Evolutionary conservation across 2,113 vertebrate species (phyloP), one percentile per base, ranked within the genome.

Genomic region (Tursiops truncatus): DNA sequence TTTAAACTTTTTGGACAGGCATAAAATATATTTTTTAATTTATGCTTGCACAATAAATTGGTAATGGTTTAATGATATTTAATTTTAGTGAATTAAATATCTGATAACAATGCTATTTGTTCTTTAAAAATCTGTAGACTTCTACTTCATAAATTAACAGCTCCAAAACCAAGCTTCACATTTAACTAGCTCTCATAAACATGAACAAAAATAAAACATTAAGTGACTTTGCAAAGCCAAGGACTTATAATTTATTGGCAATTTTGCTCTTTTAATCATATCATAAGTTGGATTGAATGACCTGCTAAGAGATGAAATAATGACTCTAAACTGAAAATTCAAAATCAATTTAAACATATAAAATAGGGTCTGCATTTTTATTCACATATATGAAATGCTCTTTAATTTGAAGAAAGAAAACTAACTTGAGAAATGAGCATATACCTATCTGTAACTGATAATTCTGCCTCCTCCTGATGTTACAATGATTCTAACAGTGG

Each of bases 391-490:
- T 58, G 25, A 95, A 77, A 91, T 96, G 2, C 4, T 18, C n/a
- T 91, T 98, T 94, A 90, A 97, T 94, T 74, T 1, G 25, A 25
- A 73, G 26, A 47, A 68, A 95, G 65, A 95, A 92, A 94, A 58
- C 10, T 47, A 84, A 92, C 91, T 95, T 63, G 58, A 47, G 18
- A 96, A 60, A 65, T 93, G 44, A 96, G 5, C 2, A 62, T 33
- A 53, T 60, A 67, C 77, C 0, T 80, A 56, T 86, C 0, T 71
- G 8, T 13, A 94, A 76, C 28, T 73, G 53, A 68, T 97, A 95
- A 96, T 97, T 98, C 73, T 74, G 28, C 70, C 71, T 89, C 4
- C 65, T 97, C 33, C 70, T 95, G 38, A n/a, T 95, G 36, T 93
- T 92, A 67, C 13, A 92, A 50, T 41, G 36, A 90, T 96, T 98